Conservation (phyloP, 2,888 invertebrate species). For the Coremacera marginata region DNA sequence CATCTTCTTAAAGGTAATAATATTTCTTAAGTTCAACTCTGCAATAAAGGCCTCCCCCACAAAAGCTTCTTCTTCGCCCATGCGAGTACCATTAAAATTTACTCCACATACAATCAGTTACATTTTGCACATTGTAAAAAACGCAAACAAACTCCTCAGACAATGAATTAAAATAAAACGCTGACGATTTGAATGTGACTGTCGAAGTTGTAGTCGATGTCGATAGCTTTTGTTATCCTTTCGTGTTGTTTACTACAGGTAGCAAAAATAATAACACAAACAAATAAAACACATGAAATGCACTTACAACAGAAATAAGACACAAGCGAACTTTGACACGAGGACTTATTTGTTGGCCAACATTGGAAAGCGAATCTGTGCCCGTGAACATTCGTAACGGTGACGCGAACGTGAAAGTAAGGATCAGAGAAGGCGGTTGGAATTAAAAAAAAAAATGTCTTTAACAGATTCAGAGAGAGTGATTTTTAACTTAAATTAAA, state of each 20-base stretch:
- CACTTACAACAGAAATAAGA: slow-evolving; percentile 6
- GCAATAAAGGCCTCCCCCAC: too few relatives aligned
- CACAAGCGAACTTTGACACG: not conserved
- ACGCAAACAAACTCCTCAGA: not conserved
- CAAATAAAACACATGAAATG: slow-evolving; percentile 2
- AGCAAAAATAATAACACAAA: slow-evolving; percentile 20
- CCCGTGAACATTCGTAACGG: slow-evolving; percentile 24
- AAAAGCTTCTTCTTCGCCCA: too few relatives aligned
- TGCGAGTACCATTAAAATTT: too few relatives aligned
- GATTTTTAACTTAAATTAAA: not conserved
- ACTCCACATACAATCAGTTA: too few relatives aligned
- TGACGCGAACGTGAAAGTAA: slow-evolving; percentile 26
- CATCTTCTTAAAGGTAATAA: too few relatives aligned
- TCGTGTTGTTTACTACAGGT: slow-evolving; percentile 35
- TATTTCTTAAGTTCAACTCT: too few relatives aligned
- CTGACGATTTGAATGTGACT: slow-evolving; percentile 8
- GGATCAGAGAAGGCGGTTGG: not conserved
- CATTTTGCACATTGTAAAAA: too few relatives aligned
- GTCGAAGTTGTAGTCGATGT: not conserved
- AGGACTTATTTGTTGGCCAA: not conserved
- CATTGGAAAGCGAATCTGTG: not conserved
- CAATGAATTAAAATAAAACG: not conserved
- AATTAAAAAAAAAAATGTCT: too few relatives aligned
- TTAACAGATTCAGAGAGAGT: not conserved
- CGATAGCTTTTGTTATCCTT: slow-evolving; percentile 29